Percentiles rank a stretch among this genome's conserved stretches.
phyloP scores from a whole-genome alignment of 1,140 invertebrate species.

The Apolygus lucorum region DNA sequence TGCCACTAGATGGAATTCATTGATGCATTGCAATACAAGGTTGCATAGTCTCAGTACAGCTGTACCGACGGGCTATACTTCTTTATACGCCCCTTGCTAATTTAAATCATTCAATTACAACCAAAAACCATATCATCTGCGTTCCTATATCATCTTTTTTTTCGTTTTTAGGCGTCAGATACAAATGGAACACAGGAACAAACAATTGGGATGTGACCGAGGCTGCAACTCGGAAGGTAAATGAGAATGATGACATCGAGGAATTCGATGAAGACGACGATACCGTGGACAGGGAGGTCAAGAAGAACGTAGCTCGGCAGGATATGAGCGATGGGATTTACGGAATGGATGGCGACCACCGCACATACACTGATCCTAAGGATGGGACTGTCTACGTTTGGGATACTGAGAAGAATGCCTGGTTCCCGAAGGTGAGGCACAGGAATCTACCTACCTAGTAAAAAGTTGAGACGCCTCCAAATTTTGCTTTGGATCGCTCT shows the following conservation, averaged over 20 bases:
- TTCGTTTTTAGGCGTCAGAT: slow-evolving; percentile 32
- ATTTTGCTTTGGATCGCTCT: no score
- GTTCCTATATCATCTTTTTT: no score
- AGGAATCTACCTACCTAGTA: no score
- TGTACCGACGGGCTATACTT: no score
- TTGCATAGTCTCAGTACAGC: no score
- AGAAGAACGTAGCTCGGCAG: slow-evolving; percentile 36
- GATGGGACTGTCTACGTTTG: slow-evolving; percentile 87
- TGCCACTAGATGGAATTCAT: no score
- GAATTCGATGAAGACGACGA: slow-evolving; percentile 36
- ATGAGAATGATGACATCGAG: slow-evolving; percentile 37
- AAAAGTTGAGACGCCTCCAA: no score
- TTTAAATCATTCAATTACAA: no score
- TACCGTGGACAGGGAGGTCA: slow-evolving; percentile 33
- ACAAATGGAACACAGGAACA: slow-evolving; percentile 41
- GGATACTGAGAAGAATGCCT: slow-evolving; percentile 82
- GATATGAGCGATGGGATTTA: slow-evolving; percentile 45
- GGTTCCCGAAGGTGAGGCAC: slow-evolving; percentile 88
- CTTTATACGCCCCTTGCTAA: no score
- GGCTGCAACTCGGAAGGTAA: slow-evolving; percentile 35
- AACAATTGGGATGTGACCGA: slow-evolving; percentile 48
- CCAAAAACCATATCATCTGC: no score
- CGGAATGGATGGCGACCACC: slow-evolving; percentile 65
- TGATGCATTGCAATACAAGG: no score
- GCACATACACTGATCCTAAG: slow-evolving; percentile 68